Base-by-base conservation (phyloP, 2,113 vertebrate genomes). In the Maccullochella peelii region DNA sequence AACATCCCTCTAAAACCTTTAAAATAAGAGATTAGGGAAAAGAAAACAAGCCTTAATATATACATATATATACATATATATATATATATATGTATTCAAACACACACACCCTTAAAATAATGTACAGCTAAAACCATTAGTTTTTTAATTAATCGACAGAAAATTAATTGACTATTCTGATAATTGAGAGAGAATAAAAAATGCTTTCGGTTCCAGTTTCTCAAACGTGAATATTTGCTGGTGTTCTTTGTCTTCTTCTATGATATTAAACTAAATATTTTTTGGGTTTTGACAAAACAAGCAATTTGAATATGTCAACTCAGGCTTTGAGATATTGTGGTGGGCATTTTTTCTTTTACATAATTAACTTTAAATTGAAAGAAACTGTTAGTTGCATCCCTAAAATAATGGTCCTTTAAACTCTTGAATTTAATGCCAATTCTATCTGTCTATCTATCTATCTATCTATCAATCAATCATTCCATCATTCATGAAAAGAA, bases 401-500 rank as follows among this genome's bases (percentile, higher is more conserved):
- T 67, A 27, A 27, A 47, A 40, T 40, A 47, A 47, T 20, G 40
- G 18, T 66, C 23, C 8, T 10, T 40, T 57, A 30, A 59, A 52
- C 6, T 47, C 5, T 12, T 15, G 44, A 47, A 47, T 47, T 15
- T 47, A 47, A 47, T 16, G 14, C 44, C 44, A 47, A 5, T 16
- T 49, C 44, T 11, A 6, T 55, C 50, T 16, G 21, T 38, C 5
- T 58, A 18, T 67, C 33, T 47, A 42, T 42, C 71, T 30, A 74
- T 27, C 42, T 6, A 38, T 38, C 36, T 38, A 38, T 38, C 36
- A 4, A 25, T 68, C 54, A 4, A 10, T 76, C 18, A 0, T 57
- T 57, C 40, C 3, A 62, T 63, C 42, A 68, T 72, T 27, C 0
- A 84, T 71, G 25, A 81, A 88, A 71, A 81, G 52, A 86, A 20